These are phyloP conservation scores for Trogon surrucura DNA, from an alignment of 2,113 vertebrate genomes.

Conservation along the genomic window DNA sequence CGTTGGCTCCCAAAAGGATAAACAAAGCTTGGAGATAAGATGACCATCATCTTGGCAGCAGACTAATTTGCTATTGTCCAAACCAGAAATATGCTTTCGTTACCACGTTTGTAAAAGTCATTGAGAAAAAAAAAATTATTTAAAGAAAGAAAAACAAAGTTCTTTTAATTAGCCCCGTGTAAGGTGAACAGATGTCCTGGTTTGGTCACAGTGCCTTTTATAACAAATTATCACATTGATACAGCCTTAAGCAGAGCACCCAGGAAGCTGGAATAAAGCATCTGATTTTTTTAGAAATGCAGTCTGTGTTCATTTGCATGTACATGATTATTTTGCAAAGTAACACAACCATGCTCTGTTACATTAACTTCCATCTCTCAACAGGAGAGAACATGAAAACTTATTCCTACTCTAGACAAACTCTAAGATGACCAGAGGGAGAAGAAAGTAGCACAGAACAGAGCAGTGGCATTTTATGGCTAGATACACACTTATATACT, in stretches of 20 bases:
- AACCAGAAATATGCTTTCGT: not conserved
- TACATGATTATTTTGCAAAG: not conserved
- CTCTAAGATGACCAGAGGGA: not conserved
- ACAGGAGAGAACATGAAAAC: not conserved
- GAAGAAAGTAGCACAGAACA: not conserved
- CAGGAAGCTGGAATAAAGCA: not conserved
- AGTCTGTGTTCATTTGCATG: not conserved
- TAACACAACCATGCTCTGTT: not conserved
- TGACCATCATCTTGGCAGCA: not conserved
- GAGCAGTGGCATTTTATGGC: not conserved
- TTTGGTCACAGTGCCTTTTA: not conserved
- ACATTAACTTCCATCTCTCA: accelerated
- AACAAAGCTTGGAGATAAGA: not conserved
- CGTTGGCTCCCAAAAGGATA: not conserved
- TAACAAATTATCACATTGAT: not conserved
- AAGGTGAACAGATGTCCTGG: not conserved
- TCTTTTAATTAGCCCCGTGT: not conserved
- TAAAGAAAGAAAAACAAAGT: too few species aligned
- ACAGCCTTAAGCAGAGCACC: not conserved
- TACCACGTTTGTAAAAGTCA: not conserved
- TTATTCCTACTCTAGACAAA: not conserved
- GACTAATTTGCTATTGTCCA: not conserved
- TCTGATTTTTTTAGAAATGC: not conserved
- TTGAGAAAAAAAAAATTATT: not conserved
- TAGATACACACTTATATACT: not conserved